These are phyloP conservation scores for Eustalomyia histrio DNA, from an alignment of 2,888 invertebrate species.

Conservation along the genomic window DNA sequence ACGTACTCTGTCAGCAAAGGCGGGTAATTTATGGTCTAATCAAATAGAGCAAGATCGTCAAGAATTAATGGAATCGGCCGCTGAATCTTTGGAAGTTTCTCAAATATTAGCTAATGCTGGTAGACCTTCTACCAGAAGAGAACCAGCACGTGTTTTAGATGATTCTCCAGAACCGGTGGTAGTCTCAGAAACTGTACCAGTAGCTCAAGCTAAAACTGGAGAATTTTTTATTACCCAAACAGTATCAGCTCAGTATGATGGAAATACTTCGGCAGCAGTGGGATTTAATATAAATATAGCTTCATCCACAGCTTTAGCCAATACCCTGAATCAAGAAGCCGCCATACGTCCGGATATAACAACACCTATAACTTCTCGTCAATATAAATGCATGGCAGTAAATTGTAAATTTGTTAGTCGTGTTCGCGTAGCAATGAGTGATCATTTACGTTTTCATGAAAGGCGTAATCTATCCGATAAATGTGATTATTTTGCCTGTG, in stretches of 20 bases:
- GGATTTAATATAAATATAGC: constrained; percentile 70
- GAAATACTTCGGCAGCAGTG: constrained; percentile 43
- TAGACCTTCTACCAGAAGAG: constrained; percentile 20
- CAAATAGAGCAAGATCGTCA: constrained; percentile 62
- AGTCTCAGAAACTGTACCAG: constrained; percentile 67
- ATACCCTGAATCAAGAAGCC: neutral
- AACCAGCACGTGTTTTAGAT: constrained; percentile 29
- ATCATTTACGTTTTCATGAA: constrained; percentile 73
- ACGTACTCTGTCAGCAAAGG: constrained; percentile 58
- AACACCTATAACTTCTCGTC: constrained; percentile 39
- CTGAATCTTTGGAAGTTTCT: constrained; percentile 62
- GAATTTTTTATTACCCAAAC: constrained; percentile 69
- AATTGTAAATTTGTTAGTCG: constrained; percentile 72
- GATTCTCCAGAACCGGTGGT: constrained; percentile 66
- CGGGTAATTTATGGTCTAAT: constrained; percentile 54
- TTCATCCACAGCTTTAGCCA: constrained; percentile 16
- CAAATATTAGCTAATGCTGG: constrained; percentile 57
- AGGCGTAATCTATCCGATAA: constrained; percentile 68
- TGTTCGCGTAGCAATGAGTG: constrained; percentile 70
- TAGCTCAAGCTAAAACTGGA: constrained; percentile 65
- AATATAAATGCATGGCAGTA: constrained; percentile 72
- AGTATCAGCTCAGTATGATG: constrained; percentile 70
- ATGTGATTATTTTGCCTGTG: constrained; percentile 71
- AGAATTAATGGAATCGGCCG: constrained; percentile 54
- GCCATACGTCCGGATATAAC: neutral